Evolutionary conservation across 2,888 invertebrate species (phyloP), one percentile per base, ranked within the genome.

Genomic region (Acheta domesticus): DNA sequence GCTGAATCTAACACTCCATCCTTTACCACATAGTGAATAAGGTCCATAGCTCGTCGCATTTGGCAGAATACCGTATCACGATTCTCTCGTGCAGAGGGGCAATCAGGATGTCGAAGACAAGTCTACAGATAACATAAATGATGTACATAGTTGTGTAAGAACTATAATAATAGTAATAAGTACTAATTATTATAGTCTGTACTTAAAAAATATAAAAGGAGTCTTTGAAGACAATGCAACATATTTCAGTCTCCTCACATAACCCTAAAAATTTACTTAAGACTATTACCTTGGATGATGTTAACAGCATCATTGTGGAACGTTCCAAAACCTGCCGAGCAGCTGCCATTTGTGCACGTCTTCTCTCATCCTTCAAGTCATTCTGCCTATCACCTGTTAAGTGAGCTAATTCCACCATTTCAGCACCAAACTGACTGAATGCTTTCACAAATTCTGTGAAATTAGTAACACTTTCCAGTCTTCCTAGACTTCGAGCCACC

Each of bases 391-490:
- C 92, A 20, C 92, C 97, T 23, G 97, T 97, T 81, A 98, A 90
- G 86, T 98, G 95, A 48, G 99, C 98, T 83, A 99, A 89, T 87
- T 99, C 98, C 83, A 99, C 98, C 98, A 99, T 99, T 87, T 99
- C 98, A 36, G 94, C 94, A 74, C 99, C 99, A 87, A 99, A 99
- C 87, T 98, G 96, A 83, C 98, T 97, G 89, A 99, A 99, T 36
- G 98, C 97, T 86, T 97, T 96, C 80, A 99, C 98, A 87, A 99
- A 99, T 88, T 99, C 99, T 78, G 98, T 96, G 86, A 96, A 96
- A 88, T 95, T 96, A 84, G 94, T 93, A 82, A 96, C 95, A 78
- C 94, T 94, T 87, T 96, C 96, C 84, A 96, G 89, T 81, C 95
- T 92, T 84, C 94, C 94, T 85, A 96, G 89, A 84, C 94, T 93